Base-by-base conservation (phyloP, 2,888 invertebrate species). In the Perithous albicinctus region DNA sequence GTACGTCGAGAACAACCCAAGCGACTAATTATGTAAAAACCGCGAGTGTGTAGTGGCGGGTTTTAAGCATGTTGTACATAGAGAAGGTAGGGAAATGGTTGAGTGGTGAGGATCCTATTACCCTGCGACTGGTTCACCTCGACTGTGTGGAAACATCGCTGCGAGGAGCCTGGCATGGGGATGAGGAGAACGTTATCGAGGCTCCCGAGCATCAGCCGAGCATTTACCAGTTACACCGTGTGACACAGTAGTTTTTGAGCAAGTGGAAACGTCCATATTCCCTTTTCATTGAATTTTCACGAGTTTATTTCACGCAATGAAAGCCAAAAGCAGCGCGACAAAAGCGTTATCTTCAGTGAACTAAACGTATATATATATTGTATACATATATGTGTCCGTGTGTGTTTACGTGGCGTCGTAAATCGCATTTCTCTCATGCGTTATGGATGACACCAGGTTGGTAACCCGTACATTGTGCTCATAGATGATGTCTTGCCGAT, bases 11-110 rank as follows among this genome's bases (percentile, higher is more conserved):
- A 59, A 32, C 56, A 59, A 32, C 15, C 18, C 56, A 15, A 6
- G 7, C 32, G 32, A 32, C 56, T 59, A 59, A 59, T 59, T 59
- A 59, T 32, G 32, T 59, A 59, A 59, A 59, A 59, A 59, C 56
- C 56, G 32, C 56, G 56, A 59, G 32, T 15, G 32, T 15, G 15
- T 32, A 29, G 29, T 15, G 32, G 32, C n/a, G 56, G 56, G 32
- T 15, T 59, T n/a, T 35, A 29, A 59, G 56, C 56, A 35, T 59
- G 7, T 59, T 35, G 56, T 15, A 29, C 15, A 18, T 29, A 29
- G 56, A 35, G 12, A 61, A 20, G 10, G 20, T 38, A 35, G 35
- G 15, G 41, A 38, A 20, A 38, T n/a, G 61, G 20, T 20, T 8
- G 41, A 23, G 41, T 23, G 20, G 15, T 20, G 61, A 38, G 61